Conservation (phyloP, 2,888 invertebrate species). For the Zelleria hepariella region DNA sequence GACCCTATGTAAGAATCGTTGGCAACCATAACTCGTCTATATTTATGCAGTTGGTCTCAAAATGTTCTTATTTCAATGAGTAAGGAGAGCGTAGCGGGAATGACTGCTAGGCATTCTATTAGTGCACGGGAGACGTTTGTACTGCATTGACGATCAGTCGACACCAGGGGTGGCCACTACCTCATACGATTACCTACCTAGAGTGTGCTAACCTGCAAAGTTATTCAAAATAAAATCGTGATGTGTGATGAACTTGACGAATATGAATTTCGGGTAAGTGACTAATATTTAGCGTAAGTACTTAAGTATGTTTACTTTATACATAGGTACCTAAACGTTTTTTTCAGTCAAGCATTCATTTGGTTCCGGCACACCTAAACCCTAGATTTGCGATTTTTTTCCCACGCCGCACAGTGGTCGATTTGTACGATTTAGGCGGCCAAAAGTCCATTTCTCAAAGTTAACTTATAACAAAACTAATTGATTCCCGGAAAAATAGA, state of each 20-base stretch:
- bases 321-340: too few species aligned
- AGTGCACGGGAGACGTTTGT: neutral
- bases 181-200: too few species aligned
- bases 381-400: too few species aligned
- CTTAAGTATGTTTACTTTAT: too few species aligned
- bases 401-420: too few species aligned
- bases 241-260: neutral
- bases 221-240: neutral
- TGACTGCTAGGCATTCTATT: conserved; percentile 26
- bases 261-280: neutral
- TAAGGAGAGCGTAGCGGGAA: conserved; percentile 32
- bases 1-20: conserved; percentile 21
- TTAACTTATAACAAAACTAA: too few species aligned
- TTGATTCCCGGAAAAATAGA: too few species aligned
- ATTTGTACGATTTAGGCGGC: too few species aligned
- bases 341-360: too few species aligned
- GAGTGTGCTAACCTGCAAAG: neutral
- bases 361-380: too few species aligned
- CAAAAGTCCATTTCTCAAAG: too few species aligned
- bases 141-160: neutral
- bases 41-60: conserved; percentile 45
- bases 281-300: neutral
- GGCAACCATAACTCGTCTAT: conserved; percentile 44
- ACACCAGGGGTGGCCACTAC: too few species aligned
- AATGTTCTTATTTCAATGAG: conserved; percentile 45